Percentiles rank a stretch among this genome's conserved stretches.
phyloP scores from a whole-genome alignment of 92 coral and sea anemone genomes.

The Meandrina meandrites region DNA sequence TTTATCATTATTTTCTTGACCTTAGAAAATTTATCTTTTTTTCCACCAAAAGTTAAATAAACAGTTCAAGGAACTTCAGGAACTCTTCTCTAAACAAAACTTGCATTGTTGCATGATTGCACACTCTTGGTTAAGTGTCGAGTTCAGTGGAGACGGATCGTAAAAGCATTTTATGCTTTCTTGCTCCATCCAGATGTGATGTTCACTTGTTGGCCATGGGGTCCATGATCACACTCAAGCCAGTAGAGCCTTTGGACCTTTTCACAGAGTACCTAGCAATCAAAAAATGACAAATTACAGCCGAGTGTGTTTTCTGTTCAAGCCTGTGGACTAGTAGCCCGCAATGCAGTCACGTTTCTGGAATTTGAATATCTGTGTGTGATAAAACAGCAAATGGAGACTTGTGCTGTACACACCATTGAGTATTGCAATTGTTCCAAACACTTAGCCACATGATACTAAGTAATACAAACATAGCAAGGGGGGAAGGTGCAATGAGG shows the following conservation, averaged over 20 bases:
- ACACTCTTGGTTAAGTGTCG: not conserved
- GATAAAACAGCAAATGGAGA: not conserved
- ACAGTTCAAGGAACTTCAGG: not conserved
- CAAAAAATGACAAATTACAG: not conserved
- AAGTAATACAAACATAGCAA: too few species aligned
- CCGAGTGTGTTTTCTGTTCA: not conserved
- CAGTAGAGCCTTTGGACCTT: constrained; percentile 67
- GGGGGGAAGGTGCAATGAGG: too few species aligned
- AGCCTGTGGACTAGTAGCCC: not conserved
- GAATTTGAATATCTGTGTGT: not conserved
- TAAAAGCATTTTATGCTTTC: not conserved
- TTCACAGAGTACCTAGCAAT: constrained; percentile 71
- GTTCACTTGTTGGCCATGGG: constrained; percentile 77
- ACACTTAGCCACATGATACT: too few species aligned
- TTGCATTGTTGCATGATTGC: not conserved
- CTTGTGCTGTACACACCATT: too few species aligned
- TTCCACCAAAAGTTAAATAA: not conserved
- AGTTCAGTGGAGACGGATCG: not conserved
- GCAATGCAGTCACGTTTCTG: not conserved
- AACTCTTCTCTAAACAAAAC: not conserved
- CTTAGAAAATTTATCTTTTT: not conserved
- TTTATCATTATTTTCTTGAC: not conserved
- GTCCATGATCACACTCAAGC: constrained; percentile 86
- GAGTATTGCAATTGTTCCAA: too few species aligned
- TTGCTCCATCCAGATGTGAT: not conserved